Evolutionary conservation across 2,113 vertebrate species (phyloP), one percentile per base, ranked within the genome.

Genomic region (Ancistrus triradiatus): DNA sequence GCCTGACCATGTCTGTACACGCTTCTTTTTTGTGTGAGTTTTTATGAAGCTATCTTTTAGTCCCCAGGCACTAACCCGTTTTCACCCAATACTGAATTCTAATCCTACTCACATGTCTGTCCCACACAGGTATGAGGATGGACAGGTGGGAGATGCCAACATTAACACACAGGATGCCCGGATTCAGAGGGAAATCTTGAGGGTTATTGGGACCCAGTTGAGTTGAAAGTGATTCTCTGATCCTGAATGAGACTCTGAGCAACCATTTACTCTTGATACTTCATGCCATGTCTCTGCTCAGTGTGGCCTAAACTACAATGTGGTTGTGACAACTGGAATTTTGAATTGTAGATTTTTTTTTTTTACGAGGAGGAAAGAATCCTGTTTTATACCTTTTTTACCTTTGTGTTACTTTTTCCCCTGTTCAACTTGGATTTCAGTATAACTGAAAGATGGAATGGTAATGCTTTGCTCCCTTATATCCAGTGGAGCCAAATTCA

Each of bases 21-120:
- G 94, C 65, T 97, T 98, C 90, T 95, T 98, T 80, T 98, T 98
- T 81, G 91, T 98, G 95, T 98, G 79, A 95, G 95, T 93, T 58
- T 61, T 59, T 17, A 42, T 31, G 13, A 17, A 15, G 5, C 18
- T 33, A 31, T 2, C 37, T 50, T 38, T 58, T 43, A 1, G 2
- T 19, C 44, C 3, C 38, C 2, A 44, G 18, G 28, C 11, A 13
- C n/a, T 6, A 4, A 35, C 4, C 13, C 6, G 18, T n/a, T 33
- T 9, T 14, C 17, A 59, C 24, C 15, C 13, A 6, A n/a, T n/a
- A n/a, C n/a, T n/a, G n/a, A n/a, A n/a, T n/a, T n/a, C 7, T 49
- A 42, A 28, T 48, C 15, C 2, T 61, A 21, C 7, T 25, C 1
- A 1, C 42, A 28, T 74, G 70, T 50, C 11, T 60, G 47, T 80